phyloP scores from a whole-genome alignment of 2,888 invertebrate genomes.

The Andrena chrysosceles region DNA sequence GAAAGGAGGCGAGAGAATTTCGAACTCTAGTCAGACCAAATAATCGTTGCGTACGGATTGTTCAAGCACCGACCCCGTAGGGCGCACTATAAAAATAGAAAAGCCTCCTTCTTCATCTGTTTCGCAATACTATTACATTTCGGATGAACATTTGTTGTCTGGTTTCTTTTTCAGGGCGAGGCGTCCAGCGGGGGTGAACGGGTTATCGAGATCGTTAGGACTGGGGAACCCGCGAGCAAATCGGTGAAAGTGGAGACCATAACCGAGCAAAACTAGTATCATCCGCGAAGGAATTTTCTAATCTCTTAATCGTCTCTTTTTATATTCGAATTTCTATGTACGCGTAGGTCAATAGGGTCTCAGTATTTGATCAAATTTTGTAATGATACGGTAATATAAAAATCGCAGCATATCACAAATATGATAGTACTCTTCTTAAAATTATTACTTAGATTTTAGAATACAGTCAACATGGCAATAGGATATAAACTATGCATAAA shows the following conservation, averaged over 20 bases:
- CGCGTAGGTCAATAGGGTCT: neutral
- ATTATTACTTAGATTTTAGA: neutral
- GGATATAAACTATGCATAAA: neutral
- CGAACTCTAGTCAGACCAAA: slow-evolving; percentile 74
- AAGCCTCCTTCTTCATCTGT: slow-evolving; percentile 30
- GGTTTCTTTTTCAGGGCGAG: slow-evolving; percentile 68
- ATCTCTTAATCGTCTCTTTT: slow-evolving; percentile 3
- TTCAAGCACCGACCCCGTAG: slow-evolving; percentile 83
- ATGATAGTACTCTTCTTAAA: neutral
- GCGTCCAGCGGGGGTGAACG: slow-evolving; percentile 75
- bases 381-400: slow-evolving; percentile 1
- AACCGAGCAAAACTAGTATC: slow-evolving; percentile 31
- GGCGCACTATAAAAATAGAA: slow-evolving; percentile 79
- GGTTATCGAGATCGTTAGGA: slow-evolving; percentile 79
- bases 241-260: slow-evolving; percentile 66
- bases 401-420: neutral
- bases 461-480: neutral
- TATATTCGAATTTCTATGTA: slow-evolving; percentile 11
- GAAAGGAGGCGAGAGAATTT: slow-evolving; percentile 66
- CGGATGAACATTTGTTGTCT: neutral
- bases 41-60: slow-evolving; percentile 80
- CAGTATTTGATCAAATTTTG: slow-evolving; percentile 14
- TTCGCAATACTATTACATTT: neutral
- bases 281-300: neutral
- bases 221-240: slow-evolving; percentile 78